These are phyloP conservation scores for Eubasilissa splendida DNA, from an alignment of 2,888 invertebrate species.

Conservation along the genomic window DNA sequence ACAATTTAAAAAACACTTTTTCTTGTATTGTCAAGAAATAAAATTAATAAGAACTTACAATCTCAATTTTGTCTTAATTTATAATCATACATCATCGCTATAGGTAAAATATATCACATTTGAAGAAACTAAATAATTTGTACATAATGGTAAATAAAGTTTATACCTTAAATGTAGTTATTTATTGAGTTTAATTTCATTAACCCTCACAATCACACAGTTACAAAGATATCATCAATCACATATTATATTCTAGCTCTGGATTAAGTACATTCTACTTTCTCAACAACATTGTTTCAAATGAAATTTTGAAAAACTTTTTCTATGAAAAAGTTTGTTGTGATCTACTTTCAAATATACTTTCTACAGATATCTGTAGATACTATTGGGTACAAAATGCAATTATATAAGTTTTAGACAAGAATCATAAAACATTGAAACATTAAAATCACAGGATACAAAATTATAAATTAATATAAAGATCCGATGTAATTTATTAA, in stretches of 20 bases:
- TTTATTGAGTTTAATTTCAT: too few relatives aligned
- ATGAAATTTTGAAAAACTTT: too few relatives aligned
- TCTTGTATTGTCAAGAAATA: background rate
- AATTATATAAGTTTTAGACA: background rate
- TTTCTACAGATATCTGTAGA: background rate
- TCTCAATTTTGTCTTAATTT: background rate
- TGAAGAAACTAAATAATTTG: conserved; percentile 25
- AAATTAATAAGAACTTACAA: conserved; percentile 7
- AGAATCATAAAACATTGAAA: background rate
- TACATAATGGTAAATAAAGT: conserved; percentile 37
- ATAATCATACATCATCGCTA: conserved; percentile 18
- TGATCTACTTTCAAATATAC: background rate
- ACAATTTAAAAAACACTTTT: background rate
- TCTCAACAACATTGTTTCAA: too few relatives aligned
- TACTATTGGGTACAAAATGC: background rate
- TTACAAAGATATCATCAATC: too few relatives aligned
- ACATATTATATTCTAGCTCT: too few relatives aligned
- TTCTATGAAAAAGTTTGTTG: background rate
- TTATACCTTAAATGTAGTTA: conserved; percentile 19
- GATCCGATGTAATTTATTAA: background rate
- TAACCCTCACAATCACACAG: too few relatives aligned
- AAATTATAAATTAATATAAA: background rate
- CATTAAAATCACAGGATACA: background rate
- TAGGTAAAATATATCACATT: conserved; percentile 27
- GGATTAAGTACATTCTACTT: too few relatives aligned